Percentiles rank a stretch among this genome's conserved stretches.
Evolutionary conservation across 2,113 vertebrate species (phyloP).

Genomic region (Colinus virginianus): DNA sequence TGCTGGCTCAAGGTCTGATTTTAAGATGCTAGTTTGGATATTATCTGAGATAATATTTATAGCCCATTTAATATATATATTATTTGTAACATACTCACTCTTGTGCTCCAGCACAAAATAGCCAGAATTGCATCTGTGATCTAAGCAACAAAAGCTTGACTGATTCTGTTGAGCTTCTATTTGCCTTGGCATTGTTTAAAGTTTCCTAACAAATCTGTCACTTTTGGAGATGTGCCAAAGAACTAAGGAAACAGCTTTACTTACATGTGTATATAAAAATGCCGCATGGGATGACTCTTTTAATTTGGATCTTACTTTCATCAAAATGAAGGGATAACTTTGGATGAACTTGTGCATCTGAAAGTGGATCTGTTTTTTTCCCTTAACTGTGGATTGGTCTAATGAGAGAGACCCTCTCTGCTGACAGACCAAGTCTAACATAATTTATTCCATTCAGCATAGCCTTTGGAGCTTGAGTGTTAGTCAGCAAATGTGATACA

Average conservation of each 20-base stretch:
- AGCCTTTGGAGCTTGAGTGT: neutral
- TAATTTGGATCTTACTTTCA: slow-evolving; percentile 4
- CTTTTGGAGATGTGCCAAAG: neutral
- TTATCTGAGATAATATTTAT: neutral
- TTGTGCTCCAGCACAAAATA: neutral
- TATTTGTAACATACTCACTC: neutral
- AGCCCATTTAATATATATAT: neutral
- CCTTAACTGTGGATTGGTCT: neutral
- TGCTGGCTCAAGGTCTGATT: neutral
- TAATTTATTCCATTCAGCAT: neutral
- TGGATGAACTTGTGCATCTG: neutral
- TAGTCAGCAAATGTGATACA: neutral
- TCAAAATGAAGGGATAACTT: slow-evolving; percentile 1
- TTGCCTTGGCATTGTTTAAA: slow-evolving; percentile 19
- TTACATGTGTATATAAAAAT: neutral
- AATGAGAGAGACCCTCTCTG: neutral
- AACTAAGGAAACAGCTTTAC: neutral
- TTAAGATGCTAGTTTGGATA: neutral
- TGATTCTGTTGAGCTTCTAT: neutral
- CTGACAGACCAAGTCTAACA: neutral
- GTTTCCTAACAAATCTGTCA: neutral
- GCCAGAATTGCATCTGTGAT: neutral
- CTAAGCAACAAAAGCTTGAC: neutral
- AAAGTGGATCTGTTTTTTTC: neutral
- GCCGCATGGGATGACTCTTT: neutral